Evolutionary conservation across 1,140 invertebrate species (phyloP).

Genomic region (Formica selysi): DNA sequence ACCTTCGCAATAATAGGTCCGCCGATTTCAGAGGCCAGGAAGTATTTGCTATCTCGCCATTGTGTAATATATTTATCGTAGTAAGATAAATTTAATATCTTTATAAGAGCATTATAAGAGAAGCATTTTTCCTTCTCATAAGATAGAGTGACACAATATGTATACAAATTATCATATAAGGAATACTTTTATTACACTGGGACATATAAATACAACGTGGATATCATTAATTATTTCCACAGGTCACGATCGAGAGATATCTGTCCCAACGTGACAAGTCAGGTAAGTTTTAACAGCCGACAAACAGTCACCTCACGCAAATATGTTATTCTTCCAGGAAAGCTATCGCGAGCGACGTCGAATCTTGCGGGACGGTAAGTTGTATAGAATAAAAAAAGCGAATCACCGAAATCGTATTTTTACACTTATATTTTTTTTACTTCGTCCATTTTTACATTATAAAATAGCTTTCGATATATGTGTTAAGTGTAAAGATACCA

Average conservation of each 20-base stretch:
- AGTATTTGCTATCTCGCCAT: constrained; percentile 13
- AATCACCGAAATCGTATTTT: constrained; percentile 60
- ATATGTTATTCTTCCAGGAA: constrained; percentile 71
- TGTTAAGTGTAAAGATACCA: constrained; percentile 74
- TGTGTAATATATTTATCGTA: constrained; percentile 10
- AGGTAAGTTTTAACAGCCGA: constrained; percentile 66
- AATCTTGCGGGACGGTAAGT: constrained; percentile 18
- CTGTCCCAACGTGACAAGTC: constrained; percentile 7
- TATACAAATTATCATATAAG: constrained; percentile 22
- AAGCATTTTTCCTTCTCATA: constrained; percentile 16
- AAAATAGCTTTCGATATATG: constrained; percentile 76
- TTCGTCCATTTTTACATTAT: constrained; percentile 77
- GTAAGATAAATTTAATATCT: constrained; percentile 9
- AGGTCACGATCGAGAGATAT: constrained; percentile 44
- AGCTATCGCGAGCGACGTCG: constrained; percentile 30
- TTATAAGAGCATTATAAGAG: background rate
- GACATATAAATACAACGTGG: constrained; percentile 27
- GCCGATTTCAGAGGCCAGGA: constrained; percentile 14
- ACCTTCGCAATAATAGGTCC: constrained; percentile 29
- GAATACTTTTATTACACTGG: constrained; percentile 31
- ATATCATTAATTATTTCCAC: constrained; percentile 59
- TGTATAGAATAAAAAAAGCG: constrained; percentile 46
- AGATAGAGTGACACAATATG: constrained; percentile 16
- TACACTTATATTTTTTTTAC: constrained; percentile 80
- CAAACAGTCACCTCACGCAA: constrained; percentile 57